A percentile compares a stretch with the other conserved stretches of the same genome.
Conservation (phyloP, 2,797 vertebrate species). For the Psittacula derbiana region DNA sequence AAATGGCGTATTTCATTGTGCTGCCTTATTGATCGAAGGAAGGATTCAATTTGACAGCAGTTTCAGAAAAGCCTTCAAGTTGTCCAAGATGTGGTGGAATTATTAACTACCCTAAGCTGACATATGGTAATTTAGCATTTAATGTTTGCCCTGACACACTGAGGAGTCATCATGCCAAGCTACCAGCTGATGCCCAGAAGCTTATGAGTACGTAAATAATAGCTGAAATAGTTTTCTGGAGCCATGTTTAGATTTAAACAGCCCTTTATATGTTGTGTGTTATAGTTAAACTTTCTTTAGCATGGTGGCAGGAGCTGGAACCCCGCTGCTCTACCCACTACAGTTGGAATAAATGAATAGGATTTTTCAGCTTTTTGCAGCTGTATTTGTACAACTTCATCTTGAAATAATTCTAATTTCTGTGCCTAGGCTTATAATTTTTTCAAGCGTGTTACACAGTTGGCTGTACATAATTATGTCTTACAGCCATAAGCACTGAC, state of each 20-base stretch:
- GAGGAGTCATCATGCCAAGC: slow-evolving; percentile 18
- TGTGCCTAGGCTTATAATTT: slow-evolving; percentile 65
- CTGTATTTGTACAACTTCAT: slow-evolving; percentile 67
- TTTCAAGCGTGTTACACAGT: slow-evolving; percentile 63
- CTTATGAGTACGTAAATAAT: slow-evolving; percentile 43
- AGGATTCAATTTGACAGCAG: slow-evolving; percentile 56
- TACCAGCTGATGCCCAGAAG: slow-evolving; percentile 55
- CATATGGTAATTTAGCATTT: slow-evolving; percentile 60
- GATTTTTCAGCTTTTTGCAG: slow-evolving; percentile 49
- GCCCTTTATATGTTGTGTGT: not conserved
- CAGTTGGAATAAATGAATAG: slow-evolving; percentile 45
- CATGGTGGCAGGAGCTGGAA: not conserved
- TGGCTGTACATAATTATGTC: slow-evolving; percentile 68
- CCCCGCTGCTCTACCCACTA: not conserved
- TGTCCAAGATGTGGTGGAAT: slow-evolving; percentile 63
- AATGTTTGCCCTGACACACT: slow-evolving; percentile 45
- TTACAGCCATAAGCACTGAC: slow-evolving; percentile 63
- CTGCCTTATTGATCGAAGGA: slow-evolving; percentile 53
- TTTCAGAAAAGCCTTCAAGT: slow-evolving; percentile 52
- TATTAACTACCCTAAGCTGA: slow-evolving; percentile 59
- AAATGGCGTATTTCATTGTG: not conserved
- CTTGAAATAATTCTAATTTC: slow-evolving; percentile 71
- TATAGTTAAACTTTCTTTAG: not conserved
- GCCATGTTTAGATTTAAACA: not conserved
- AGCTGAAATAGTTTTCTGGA: slow-evolving; percentile 36